Base-by-base conservation (phyloP, 2,888 invertebrate species). In the Fragum fragum region DNA sequence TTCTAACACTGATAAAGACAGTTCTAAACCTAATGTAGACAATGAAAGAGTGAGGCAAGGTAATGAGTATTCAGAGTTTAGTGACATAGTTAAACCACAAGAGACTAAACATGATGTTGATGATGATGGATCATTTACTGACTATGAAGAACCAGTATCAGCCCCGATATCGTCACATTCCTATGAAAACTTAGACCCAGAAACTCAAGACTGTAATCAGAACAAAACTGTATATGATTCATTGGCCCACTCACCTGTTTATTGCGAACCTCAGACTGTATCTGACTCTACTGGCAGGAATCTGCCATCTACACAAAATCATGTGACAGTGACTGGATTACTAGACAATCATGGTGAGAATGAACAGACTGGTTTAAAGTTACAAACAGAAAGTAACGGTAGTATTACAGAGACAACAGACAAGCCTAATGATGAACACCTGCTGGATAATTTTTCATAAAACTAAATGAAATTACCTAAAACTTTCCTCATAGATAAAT, bases 101-200 rank as follows among this genome's bases (percentile, higher is more conserved):
- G 55, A 57, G 28, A 42, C 16, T 28, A 68, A 59, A 29, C 53
- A 39, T 18, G 14, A 21, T 47, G 74, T 29, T 1, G 53, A 36
- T 28, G 66, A 66, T 14, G 16, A 36, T 26, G 61, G 36, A 21
- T 66, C 74, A 32, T 53, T 66, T 21, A 21, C 66, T 23, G 74
- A 74, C 36, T 52, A 66, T 26, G 53, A 66, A 29, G 53, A 53
- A 26, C 66, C 66, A 5, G 7, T 74, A 9, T 66, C 57, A 32
- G 32, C 61, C 0, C 61, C 74, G 1, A 36, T 26, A 42, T 73
- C 73, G 28, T 21, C 79, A 76, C 85, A 88, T 83, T 83, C 86
- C 78, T 88, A 88, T 42, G 87, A 88, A 75, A 81, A 86, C 52
- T 76, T 86, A 14, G 79, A 81, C 66, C 55, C 72, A 32, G n/a